A percentile compares a stretch with the other conserved stretches of the same genome.
Conservation (phyloP, 2,797 vertebrate species). For the Columba guinea region DNA sequence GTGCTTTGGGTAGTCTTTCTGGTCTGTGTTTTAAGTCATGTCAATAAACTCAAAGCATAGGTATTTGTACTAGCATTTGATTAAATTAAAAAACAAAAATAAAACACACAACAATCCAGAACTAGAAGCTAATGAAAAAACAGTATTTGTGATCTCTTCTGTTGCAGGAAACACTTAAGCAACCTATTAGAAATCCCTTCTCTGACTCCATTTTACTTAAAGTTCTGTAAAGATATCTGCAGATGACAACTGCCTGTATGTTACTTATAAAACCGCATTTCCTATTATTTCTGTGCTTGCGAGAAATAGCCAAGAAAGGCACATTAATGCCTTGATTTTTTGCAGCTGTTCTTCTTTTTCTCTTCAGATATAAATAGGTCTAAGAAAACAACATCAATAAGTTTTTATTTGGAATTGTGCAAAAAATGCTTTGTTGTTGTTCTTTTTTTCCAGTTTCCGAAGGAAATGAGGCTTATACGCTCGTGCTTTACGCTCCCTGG, state of each 20-base stretch:
- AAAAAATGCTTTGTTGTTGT: conserved; percentile 30
- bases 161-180: not conserved
- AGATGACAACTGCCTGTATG: not conserved
- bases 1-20: not conserved
- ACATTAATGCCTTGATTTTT: conserved; percentile 42
- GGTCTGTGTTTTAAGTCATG: not conserved
- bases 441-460: not conserved
- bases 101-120: not conserved
- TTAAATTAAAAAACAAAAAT: not conserved
- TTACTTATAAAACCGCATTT: not conserved
- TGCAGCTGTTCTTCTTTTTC: conserved; percentile 54
- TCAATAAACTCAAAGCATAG: not conserved
- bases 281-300: not conserved
- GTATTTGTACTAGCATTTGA: not conserved
- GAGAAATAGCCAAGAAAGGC: conserved; percentile 11
- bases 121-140: not conserved
- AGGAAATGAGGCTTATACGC: conserved; percentile 53
- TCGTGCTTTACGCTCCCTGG: conserved; percentile 9
- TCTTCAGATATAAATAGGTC: conserved; percentile 49
- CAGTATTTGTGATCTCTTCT: not conserved
- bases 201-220: not conserved
- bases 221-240: not conserved
- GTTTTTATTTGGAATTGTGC: conserved; percentile 42
- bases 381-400: conserved; percentile 41
- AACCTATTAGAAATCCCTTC: not conserved